These are phyloP conservation scores for Zaprionus lachaisei DNA, from an alignment of 1,140 invertebrate genomes.

Conservation along the genomic window DNA sequence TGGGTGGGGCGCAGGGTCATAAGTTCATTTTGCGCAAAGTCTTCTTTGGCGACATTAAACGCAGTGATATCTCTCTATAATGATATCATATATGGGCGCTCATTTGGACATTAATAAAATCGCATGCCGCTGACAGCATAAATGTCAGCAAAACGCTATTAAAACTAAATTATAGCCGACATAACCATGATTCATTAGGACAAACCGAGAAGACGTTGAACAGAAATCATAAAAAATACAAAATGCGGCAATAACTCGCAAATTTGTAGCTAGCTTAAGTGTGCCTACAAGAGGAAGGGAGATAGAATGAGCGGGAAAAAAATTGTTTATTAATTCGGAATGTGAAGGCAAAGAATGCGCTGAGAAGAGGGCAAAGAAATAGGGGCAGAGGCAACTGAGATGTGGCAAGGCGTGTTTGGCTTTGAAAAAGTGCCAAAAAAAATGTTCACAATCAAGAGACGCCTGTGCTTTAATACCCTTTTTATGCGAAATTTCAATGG, in stretches of 20 bases:
- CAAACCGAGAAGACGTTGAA: constrained; percentile 37
- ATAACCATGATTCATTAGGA: constrained; percentile 78
- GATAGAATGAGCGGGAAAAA: constrained; percentile 38
- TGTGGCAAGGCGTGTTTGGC: constrained; percentile 60
- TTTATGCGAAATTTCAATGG: constrained; percentile 71
- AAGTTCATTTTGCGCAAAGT: constrained; percentile 53
- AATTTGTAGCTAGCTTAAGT: constrained; percentile 75
- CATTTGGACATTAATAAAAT: constrained; percentile 80
- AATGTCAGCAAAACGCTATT: constrained; percentile 81
- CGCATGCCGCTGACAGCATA: constrained; percentile 78
- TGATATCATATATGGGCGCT: constrained; percentile 71
- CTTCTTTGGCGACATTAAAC: constrained; percentile 62
- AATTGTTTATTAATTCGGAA: constrained; percentile 76
- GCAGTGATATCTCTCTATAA: constrained; percentile 58
- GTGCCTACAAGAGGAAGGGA: constrained; percentile 6
- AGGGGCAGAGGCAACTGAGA: constrained; percentile 37
- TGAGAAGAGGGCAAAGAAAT: constrained; percentile 15
- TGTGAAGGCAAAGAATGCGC: constrained; percentile 50
- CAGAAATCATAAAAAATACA: constrained; percentile 58
- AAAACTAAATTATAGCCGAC: constrained; percentile 80
- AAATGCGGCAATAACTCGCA: constrained; percentile 68
- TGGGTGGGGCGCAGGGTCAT: constrained; percentile 8
- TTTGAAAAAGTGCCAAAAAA: constrained; percentile 75
- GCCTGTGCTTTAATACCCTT: constrained; percentile 69
- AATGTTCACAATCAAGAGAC: constrained; percentile 54